Evolutionary conservation across 2,888 invertebrate genomes (phyloP).

Genomic region (Scelioninae gen. 2): DNA sequence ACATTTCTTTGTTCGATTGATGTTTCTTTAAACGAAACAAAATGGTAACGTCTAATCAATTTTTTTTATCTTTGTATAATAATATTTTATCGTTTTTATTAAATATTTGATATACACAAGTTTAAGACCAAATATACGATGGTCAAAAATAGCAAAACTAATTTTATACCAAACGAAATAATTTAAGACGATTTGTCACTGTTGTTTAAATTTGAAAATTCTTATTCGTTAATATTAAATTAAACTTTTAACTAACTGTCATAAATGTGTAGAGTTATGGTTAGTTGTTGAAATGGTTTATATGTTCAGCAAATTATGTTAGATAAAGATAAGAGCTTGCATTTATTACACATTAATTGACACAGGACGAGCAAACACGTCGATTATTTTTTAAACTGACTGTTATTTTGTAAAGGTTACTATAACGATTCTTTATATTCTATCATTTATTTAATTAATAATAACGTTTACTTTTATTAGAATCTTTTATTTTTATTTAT

Average conservation of each 20-base stretch:
- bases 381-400: slow-evolving; percentile 31
- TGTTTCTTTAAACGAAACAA: no score
- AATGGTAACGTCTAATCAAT: no score
- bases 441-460: slow-evolving; percentile 9
- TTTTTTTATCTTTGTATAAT: not conserved
- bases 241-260: slow-evolving; percentile 12
- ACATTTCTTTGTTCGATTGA: no score
- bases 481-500: slow-evolving; percentile 15
- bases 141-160: slow-evolving; percentile 20
- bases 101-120: no score
- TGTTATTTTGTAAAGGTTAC: slow-evolving; percentile 42
- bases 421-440: slow-evolving; percentile 19
- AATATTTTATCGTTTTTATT: no score
- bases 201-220: slow-evolving; percentile 27
- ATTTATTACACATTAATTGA: slow-evolving; percentile 48
- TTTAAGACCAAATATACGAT: slow-evolving; percentile 27
- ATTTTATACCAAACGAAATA: slow-evolving; percentile 42
- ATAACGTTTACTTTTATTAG: slow-evolving; percentile 17
- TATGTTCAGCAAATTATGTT: slow-evolving; percentile 20
- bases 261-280: slow-evolving; percentile 31
- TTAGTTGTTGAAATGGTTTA: slow-evolving; percentile 24
- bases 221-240: slow-evolving; percentile 17
- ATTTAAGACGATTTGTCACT: slow-evolving; percentile 31
- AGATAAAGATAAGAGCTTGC: slow-evolving; percentile 47
- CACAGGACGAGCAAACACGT: slow-evolving; percentile 17